Conservation (phyloP, 2,113 vertebrate genomes). For the Tauraco erythrolophus region DNA sequence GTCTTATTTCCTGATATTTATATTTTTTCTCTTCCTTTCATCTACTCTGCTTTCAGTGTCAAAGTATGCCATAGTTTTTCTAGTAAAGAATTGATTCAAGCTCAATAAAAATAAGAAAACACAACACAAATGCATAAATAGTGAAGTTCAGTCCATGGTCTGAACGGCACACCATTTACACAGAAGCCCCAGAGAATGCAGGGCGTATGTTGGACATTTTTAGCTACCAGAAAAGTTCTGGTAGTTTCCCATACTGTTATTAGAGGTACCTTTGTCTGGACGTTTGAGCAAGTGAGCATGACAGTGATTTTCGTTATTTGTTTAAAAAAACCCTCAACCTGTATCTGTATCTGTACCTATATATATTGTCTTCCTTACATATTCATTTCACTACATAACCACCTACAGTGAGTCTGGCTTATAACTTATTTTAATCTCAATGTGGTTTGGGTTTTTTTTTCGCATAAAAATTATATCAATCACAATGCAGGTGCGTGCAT, state of each 20-base stretch:
- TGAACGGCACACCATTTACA: not conserved
- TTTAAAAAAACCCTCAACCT: not conserved
- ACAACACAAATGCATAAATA: not conserved
- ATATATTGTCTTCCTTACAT: not conserved
- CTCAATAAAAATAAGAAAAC: not conserved
- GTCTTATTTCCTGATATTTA: conserved; percentile 25
- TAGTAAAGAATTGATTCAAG: conserved; percentile 19
- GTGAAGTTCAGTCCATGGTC: not conserved
- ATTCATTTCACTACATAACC: not conserved
- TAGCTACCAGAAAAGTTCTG: not conserved
- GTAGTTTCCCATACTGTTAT: not conserved
- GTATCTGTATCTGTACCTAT: not conserved
- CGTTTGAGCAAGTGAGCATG: not conserved
- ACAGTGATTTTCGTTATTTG: not conserved
- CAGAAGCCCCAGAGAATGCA: not conserved
- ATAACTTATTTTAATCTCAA: not conserved
- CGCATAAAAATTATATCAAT: not conserved
- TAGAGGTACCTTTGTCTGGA: not conserved
- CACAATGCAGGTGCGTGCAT: not conserved
- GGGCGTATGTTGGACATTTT: accelerated
- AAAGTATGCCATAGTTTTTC: conserved; percentile 24
- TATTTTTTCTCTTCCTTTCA: not conserved
- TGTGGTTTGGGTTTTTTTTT: not conserved
- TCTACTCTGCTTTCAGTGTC: conserved; percentile 42
- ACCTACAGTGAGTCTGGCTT: not conserved